phyloP scores from a whole-genome alignment of 1,140 invertebrate species.

The Papilio glaucus region DNA sequence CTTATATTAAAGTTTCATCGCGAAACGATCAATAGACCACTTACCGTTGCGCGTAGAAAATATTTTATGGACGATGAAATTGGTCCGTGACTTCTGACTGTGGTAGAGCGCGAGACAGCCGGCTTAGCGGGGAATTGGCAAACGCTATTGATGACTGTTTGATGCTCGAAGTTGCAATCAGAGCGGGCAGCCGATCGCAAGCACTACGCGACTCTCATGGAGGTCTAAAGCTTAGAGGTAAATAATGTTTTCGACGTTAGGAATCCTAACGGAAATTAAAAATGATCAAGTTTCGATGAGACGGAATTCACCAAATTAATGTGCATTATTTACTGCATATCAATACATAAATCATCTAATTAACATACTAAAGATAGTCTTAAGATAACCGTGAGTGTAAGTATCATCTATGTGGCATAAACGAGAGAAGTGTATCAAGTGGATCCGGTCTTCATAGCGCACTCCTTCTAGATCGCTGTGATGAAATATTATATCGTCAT shows the following conservation, averaged over 20 bases:
- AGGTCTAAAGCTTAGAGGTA: conserved; percentile 51
- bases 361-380: too few relatives aligned
- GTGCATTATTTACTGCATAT: too few relatives aligned
- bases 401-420: too few relatives aligned
- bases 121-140: conserved; percentile 35
- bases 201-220: conserved; percentile 48
- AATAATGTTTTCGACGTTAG: conserved; percentile 42
- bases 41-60: conserved; percentile 64
- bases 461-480: too few relatives aligned
- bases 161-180: conserved; percentile 56
- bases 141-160: conserved; percentile 40
- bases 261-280: background rate
- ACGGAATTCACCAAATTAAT: background rate
- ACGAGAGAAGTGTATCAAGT: too few relatives aligned
- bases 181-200: conserved; percentile 51
- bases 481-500: too few relatives aligned
- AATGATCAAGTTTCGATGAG: background rate
- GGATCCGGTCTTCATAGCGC: too few relatives aligned
- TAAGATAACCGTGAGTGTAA: too few relatives aligned
- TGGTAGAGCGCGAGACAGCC: conserved; percentile 48
- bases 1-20: conserved; percentile 76
- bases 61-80: conserved; percentile 64
- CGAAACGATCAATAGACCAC: conserved; percentile 69
- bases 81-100: conserved; percentile 50
- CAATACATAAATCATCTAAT: too few relatives aligned